Conservation (phyloP, 2,113 vertebrate genomes). For the Antechinus stuartii region DNA sequence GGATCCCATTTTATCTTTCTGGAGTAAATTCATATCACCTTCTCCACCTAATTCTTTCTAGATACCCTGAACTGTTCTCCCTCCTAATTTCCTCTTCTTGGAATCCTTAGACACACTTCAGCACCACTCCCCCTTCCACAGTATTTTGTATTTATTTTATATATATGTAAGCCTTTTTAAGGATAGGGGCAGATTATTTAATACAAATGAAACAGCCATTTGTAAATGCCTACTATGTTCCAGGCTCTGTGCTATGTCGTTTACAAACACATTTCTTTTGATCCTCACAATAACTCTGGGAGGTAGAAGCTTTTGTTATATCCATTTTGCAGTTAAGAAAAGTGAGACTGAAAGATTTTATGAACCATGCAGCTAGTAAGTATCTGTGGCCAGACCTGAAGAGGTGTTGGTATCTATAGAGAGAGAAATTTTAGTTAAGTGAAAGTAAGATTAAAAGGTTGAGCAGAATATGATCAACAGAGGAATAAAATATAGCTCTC, state of each 20-base stretch:
- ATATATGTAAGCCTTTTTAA: neutral
- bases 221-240: neutral
- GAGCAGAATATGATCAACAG: too few species aligned
- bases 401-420: too few species aligned
- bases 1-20: neutral
- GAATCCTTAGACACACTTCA: neutral
- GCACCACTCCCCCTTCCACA: neutral
- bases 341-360: too few species aligned
- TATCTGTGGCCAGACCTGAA: too few species aligned
- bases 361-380: too few species aligned
- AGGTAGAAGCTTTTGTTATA: too few species aligned
- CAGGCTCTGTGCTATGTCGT: neutral
- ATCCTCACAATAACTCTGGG: too few species aligned
- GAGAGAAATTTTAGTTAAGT: too few species aligned
- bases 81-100: neutral
- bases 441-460: too few species aligned
- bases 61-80: neutral
- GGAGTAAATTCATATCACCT: neutral
- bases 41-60: neutral
- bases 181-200: neutral
- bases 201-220: neutral
- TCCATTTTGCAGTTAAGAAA: too few species aligned
- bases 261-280: too few species aligned
- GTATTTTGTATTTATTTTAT: neutral
- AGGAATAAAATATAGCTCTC: too few species aligned